These are phyloP conservation scores for Cheirogaleus major DNA, from an alignment of 2,797 vertebrate species.

Conservation along the genomic window DNA sequence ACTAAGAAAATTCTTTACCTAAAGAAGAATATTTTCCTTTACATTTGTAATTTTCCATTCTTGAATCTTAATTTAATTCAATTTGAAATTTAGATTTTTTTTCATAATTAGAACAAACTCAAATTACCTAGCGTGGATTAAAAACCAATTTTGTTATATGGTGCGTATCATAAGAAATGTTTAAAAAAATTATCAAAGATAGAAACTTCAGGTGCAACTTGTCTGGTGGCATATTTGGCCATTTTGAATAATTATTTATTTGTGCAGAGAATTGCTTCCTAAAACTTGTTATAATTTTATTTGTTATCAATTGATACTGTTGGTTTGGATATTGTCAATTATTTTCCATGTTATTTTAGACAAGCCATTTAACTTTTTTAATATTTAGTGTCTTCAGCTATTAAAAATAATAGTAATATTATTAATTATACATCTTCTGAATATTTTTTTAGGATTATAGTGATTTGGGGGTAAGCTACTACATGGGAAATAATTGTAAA, in stretches of 20 bases:
- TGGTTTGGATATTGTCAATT: background rate
- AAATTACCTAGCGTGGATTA: background rate
- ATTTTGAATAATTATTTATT: background rate
- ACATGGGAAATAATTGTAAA: background rate
- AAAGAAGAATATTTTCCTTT: background rate
- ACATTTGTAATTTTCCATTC: background rate
- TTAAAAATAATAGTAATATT: too few species aligned
- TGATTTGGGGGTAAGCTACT: background rate
- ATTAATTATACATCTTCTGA: too few species aligned
- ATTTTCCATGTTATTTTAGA: rapidly evolving
- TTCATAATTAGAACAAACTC: background rate
- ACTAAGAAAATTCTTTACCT: background rate
- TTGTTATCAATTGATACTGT: background rate
- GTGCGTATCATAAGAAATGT: background rate
- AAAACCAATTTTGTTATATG: rapidly evolving
- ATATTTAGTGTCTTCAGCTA: too few species aligned
- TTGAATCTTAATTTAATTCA: background rate
- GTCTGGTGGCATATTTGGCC: rapidly evolving
- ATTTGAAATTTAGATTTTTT: background rate
- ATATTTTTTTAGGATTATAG: background rate
- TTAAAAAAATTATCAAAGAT: background rate
- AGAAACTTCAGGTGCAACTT: rapidly evolving
- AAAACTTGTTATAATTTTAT: rapidly evolving
- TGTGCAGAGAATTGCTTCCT: rapidly evolving
- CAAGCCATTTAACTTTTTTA: background rate